These are phyloP conservation scores for Arrhamphus sclerolepis DNA, from an alignment of 2,797 vertebrate genomes.

Conservation along the genomic window DNA sequence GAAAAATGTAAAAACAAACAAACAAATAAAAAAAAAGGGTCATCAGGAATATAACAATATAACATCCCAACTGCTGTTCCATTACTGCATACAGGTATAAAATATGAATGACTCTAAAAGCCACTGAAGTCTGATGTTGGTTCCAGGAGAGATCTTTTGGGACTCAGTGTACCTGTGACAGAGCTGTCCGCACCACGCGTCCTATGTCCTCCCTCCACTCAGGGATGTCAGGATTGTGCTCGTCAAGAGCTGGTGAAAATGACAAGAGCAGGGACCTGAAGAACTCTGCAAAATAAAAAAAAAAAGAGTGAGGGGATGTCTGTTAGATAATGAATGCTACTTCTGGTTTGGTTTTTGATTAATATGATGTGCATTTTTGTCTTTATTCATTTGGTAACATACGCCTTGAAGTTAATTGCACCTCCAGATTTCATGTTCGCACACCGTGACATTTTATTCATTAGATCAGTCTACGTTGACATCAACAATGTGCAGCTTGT, in stretches of 20 bases:
- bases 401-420: conserved; percentile 73
- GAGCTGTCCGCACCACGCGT: conserved; percentile 89
- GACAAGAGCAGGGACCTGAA: conserved; percentile 94
- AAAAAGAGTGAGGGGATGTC: conserved; percentile 25
- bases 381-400: conserved; percentile 67
- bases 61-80: conserved; percentile 36
- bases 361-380: conserved; percentile 68
- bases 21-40: no score
- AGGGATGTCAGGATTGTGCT: conserved; percentile 94
- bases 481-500: conserved; percentile 32
- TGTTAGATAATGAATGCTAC: conserved; percentile 50
- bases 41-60: conserved; percentile 14
- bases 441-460: conserved; percentile 70
- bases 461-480: conserved; percentile 60
- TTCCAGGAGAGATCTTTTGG: conserved; percentile 44
- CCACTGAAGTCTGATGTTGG: conserved; percentile 30
- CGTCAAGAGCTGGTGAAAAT: conserved; percentile 94
- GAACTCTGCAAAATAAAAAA: conserved; percentile 89
- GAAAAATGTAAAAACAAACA: neutral
- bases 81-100: conserved; percentile 52
- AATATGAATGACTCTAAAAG: conserved; percentile 69
- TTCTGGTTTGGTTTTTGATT: conserved; percentile 60
- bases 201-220: conserved; percentile 96
- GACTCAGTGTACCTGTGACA: conserved; percentile 86
- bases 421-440: conserved; percentile 56